These are phyloP conservation scores for Coccyzus lansbergi DNA, from an alignment of 2,797 vertebrate species.

Conservation along the genomic window DNA sequence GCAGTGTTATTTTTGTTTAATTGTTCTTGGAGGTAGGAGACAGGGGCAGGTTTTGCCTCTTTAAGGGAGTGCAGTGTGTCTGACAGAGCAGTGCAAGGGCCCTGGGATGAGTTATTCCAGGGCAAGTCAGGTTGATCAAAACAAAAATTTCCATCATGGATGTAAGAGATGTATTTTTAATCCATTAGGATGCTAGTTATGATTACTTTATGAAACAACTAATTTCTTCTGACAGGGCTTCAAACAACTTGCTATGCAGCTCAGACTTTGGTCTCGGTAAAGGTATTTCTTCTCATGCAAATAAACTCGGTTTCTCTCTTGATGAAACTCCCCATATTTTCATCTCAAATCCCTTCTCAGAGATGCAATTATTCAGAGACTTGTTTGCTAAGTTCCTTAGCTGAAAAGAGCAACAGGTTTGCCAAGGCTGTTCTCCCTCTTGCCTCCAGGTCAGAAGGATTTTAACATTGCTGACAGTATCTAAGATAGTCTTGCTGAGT, in stretches of 20 bases:
- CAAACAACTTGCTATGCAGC: background rate
- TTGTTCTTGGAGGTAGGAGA: background rate
- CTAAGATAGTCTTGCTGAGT: background rate
- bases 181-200: conserved; percentile 27
- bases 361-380: conserved; percentile 44
- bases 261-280: background rate
- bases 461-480: conserved; percentile 30
- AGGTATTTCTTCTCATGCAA: conserved; percentile 27
- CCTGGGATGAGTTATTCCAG: background rate
- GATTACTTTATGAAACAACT: conserved; percentile 35
- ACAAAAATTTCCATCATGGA: background rate
- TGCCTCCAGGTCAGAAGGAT: conserved; percentile 2
- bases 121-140: background rate
- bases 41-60: background rate
- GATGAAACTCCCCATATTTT: conserved; percentile 51
- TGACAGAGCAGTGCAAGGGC: background rate
- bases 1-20: background rate
- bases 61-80: background rate
- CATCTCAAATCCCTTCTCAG: conserved; percentile 41
- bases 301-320: conserved; percentile 26
- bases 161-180: conserved; percentile 3
- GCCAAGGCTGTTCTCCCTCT: conserved; percentile 6
- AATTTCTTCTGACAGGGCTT: conserved; percentile 41
- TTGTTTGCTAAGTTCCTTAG: conserved; percentile 61
- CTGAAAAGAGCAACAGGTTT: conserved; percentile 46